Evolutionary conservation across 1,140 invertebrate species (phyloP).

Genomic region (Hylaeus volcanicus): DNA sequence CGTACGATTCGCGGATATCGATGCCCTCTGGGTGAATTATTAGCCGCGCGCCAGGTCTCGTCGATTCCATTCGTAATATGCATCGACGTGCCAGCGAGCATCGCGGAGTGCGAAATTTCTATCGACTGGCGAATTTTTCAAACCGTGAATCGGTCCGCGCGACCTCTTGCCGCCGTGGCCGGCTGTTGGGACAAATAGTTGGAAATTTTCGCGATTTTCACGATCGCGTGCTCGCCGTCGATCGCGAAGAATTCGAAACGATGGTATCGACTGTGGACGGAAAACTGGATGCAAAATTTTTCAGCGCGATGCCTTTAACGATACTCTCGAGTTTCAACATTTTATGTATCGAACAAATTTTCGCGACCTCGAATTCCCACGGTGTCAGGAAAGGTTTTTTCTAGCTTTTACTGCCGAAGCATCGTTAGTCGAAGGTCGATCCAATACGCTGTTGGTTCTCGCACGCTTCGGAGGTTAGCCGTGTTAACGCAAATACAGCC

Average conservation of each 20-base stretch:
- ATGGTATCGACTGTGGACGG: not conserved
- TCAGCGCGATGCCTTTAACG: not conserved
- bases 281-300: slow-evolving; percentile 1
- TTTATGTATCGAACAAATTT: too few species aligned
- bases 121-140: slow-evolving; percentile 19
- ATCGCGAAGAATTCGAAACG: not conserved
- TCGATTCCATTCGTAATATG: slow-evolving; percentile 3
- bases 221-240: not conserved
- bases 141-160: not conserved
- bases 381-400: not conserved
- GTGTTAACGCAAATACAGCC: slow-evolving; percentile 37
- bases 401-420: slow-evolving; percentile 4
- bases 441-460: not conserved
- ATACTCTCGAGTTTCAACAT: not conserved
- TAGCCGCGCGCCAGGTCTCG: not conserved
- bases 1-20: not conserved
- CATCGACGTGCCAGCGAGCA: not conserved
- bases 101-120: slow-evolving; percentile 5
- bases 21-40: slow-evolving; percentile 17
- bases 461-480: not conserved
- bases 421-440: not conserved
- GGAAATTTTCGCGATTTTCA: slow-evolving; percentile 22
- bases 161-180: not conserved
- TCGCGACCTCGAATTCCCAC: not conserved
- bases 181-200: slow-evolving; percentile 11